Conservation (phyloP, 2,888 invertebrate species). For the Pollenia griseotomentosa region DNA sequence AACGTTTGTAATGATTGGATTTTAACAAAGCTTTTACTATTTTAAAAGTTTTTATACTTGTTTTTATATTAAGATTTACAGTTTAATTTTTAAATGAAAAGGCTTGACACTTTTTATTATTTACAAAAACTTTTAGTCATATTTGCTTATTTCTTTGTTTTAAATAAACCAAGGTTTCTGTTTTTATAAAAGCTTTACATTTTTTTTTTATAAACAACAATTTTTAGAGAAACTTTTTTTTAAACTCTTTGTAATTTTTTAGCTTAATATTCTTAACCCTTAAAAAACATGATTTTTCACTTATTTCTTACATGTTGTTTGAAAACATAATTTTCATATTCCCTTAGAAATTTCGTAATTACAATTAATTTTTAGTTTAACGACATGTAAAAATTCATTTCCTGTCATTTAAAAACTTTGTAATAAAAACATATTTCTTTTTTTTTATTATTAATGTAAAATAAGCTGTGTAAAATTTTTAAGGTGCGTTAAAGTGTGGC, state of each 20-base stretch:
- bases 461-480: slow-evolving; percentile 20
- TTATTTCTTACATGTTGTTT: background rate
- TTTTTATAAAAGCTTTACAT: no score
- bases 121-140: no score
- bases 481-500: slow-evolving; percentile 44
- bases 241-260: background rate
- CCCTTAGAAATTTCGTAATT: slow-evolving; percentile 10
- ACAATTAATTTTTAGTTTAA: slow-evolving; percentile 23
- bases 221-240: background rate
- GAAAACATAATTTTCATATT: background rate
- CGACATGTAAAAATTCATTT: slow-evolving; percentile 57
- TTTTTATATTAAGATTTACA: no score
- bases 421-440: slow-evolving; percentile 15
- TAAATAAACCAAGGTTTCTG: no score
- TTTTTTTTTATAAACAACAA: no score
- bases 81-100: no score
- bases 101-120: no score
- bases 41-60: no score
- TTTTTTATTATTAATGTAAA: background rate
- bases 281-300: background rate
- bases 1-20: no score
- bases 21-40: no score
- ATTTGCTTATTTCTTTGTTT: no score
- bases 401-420: slow-evolving; percentile 32
- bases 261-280: no score